Evolutionary conservation across 2,888 invertebrate species (phyloP).

Genomic region (Oxytorus armatus): DNA sequence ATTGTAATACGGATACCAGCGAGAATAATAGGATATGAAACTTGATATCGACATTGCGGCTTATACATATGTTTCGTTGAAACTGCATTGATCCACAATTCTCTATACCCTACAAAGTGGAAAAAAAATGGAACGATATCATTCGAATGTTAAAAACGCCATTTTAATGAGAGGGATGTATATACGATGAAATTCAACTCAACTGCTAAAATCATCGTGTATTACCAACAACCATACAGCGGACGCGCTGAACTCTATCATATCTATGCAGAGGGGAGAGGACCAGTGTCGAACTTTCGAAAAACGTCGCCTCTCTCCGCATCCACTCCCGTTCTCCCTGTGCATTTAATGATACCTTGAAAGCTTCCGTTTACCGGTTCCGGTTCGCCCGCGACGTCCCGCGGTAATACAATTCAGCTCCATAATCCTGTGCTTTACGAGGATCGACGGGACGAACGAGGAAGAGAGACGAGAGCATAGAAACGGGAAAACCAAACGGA

Average conservation of each 20-base stretch:
- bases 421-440: conserved; percentile 81
- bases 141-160: background rate
- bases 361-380: conserved; percentile 78
- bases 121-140: conserved; percentile 1
- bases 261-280: conserved; percentile 2
- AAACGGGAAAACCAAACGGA: conserved; percentile 63
- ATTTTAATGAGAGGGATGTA: conserved; percentile 34
- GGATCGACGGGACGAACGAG: conserved; percentile 68
- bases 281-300: conserved; percentile 52
- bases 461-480: conserved; percentile 37
- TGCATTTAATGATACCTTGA: conserved; percentile 77
- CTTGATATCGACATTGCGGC: background rate
- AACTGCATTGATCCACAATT: background rate
- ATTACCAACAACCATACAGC: conserved; percentile 41
- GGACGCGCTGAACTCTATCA: conserved; percentile 27
- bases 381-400: conserved; percentile 76
- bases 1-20: conserved; percentile 27
- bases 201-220: conserved; percentile 30
- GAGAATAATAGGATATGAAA: conserved; percentile 33
- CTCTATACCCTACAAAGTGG: background rate
- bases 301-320: conserved; percentile 50
- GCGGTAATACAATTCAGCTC: conserved; percentile 80
- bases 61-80: background rate
- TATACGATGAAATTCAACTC: conserved; percentile 14
- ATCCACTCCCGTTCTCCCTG: conserved; percentile 44